A percentile compares a stretch with the other conserved stretches of the same genome.
Evolutionary conservation across 2,113 vertebrate species (phyloP).

Genomic region (Conger conger): DNA sequence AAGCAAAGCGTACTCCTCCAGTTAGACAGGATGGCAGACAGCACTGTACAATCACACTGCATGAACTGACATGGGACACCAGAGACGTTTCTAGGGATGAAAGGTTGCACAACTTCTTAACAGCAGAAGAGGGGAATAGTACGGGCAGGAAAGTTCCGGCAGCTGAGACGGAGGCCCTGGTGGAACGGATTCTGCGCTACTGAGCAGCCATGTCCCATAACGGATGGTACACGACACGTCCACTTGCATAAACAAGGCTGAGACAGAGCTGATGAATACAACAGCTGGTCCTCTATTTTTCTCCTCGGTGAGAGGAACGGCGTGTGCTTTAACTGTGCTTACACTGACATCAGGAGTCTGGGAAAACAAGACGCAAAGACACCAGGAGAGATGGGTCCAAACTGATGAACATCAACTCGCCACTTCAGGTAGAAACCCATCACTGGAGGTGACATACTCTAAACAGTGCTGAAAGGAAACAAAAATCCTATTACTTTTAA

Average conservation of each 20-base stretch:
- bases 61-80: neutral
- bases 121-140: neutral
- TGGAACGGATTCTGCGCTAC: neutral
- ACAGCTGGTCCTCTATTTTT: neutral
- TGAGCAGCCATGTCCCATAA: neutral
- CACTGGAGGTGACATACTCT: neutral
- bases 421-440: neutral
- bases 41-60: neutral
- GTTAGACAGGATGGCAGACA: neutral
- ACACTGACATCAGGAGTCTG: neutral
- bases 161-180: neutral
- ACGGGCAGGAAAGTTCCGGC: neutral
- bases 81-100: neutral
- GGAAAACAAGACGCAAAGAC: neutral
- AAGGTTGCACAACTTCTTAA: neutral
- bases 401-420: neutral
- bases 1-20: neutral
- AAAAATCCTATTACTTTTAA: neutral
- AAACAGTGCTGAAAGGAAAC: too few species aligned
- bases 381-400: neutral
- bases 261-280: neutral
- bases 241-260: neutral
- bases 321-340: neutral
- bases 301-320: neutral
- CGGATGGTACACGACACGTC: neutral